phyloP scores from a whole-genome alignment of 2,113 vertebrate species.

The Nerophis lumbriciformis region DNA sequence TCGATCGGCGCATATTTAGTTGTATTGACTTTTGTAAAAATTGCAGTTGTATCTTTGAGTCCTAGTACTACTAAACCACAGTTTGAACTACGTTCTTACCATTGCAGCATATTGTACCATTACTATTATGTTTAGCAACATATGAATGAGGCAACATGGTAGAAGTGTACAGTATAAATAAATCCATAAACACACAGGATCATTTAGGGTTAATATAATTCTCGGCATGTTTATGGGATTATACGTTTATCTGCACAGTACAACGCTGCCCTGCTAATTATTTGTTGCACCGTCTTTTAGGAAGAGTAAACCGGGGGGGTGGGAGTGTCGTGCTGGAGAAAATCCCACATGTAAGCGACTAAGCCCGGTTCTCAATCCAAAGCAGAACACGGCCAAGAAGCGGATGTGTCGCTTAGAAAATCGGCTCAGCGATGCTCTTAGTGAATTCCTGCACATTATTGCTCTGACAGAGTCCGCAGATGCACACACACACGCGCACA shows the following conservation, averaged over 20 bases:
- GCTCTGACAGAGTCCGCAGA: conserved; percentile 51
- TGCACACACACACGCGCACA: conserved; percentile 9
- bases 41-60: no score
- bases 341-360: conserved; percentile 25
- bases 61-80: no score
- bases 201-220: conserved; percentile 1
- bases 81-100: no score
- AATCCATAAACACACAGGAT: no score
- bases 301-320: conserved; percentile 12
- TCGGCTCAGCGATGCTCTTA: conserved; percentile 57
- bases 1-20: no score
- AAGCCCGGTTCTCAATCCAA: conserved; percentile 42
- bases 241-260: conserved; percentile 7
- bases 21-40: no score
- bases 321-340: conserved; percentile 4
- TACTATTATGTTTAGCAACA: no score
- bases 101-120: no score
- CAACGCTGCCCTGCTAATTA: conserved; percentile 30
- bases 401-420: conserved; percentile 57
- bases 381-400: conserved; percentile 42
- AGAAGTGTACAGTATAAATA: no score
- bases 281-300: conserved; percentile 31
- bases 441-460: conserved; percentile 59
- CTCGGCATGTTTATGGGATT: conserved; percentile 32
- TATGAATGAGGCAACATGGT: no score